Base-by-base conservation (phyloP, 2,797 vertebrate species). In the Nannoperca obscura region DNA sequence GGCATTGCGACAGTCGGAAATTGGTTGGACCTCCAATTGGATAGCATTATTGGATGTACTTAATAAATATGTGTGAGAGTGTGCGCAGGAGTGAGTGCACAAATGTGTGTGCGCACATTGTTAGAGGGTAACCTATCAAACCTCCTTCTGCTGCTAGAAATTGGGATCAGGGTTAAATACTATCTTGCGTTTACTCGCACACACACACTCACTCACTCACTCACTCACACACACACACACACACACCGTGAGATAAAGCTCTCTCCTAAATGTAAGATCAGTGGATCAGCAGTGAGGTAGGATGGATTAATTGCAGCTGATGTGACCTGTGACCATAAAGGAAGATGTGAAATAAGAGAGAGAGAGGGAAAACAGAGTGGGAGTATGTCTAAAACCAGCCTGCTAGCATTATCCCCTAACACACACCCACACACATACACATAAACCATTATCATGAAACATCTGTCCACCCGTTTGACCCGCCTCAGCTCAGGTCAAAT, bases 401-500 rank as follows among this genome's bases (percentile, higher is more conserved):
- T 64, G 66, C 63, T n/a, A 68, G 71, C 46, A 64, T 82, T 81
- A 85, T 80, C 67, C 62, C n/a, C 36, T 36, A 11, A 20, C 34
- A 24, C 62, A 63, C 54, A 47, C 57, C 36, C 57, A 60, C 63
- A 62, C 27, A 65, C 72, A 62, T 32, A 78, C 74, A 84, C 58
- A 89, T 42, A 85, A 80, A 79, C 82, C 85, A 89, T 89, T 89
- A 83, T 81, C 83, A 65, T 87, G 70, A 82, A 90, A 85, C 92
- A 92, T 92, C 88, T 93, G 91, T 89, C 87, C 13, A 9, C 81
- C 80, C 83, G 70, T 68, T 86, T 90, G 85, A 90, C 86, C 90
- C 75, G 50, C 59, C 53, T 81, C 74, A 80, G 82, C 71, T 74
- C 80, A 82, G 85, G 91, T 91, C 85, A 92, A 85, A 88, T 82